Conservation (phyloP, 2,888 invertebrate species). For the Ecliptopera silaceata region DNA sequence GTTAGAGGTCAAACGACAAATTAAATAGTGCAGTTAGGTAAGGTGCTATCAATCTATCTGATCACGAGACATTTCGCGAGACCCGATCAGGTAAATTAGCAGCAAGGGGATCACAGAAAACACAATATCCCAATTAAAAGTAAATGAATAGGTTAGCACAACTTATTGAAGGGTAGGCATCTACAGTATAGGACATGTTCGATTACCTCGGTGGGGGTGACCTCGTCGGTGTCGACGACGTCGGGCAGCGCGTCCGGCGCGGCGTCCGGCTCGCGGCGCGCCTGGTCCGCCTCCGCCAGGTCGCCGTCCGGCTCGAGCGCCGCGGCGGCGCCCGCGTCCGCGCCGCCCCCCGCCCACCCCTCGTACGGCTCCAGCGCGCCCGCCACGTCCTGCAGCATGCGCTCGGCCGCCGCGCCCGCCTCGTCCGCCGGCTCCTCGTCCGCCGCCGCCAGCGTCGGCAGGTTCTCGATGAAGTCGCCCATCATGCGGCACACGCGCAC, state of each 20-base stretch:
- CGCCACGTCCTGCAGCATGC: slow-evolving; percentile 75
- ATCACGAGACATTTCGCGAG: too few relatives aligned
- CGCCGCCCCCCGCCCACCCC: slow-evolving; percentile 61
- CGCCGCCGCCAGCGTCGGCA: slow-evolving; percentile 55
- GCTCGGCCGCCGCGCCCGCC: slow-evolving; percentile 61
- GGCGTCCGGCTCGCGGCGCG: slow-evolving; percentile 71
- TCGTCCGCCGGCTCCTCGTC: slow-evolving; percentile 53
- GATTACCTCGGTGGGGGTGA: slow-evolving; percentile 80
- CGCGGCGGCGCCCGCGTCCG: slow-evolving; percentile 59
- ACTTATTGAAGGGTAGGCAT: slow-evolving; percentile 67
- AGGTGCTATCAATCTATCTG: too few relatives aligned
- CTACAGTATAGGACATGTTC: slow-evolving; percentile 75
- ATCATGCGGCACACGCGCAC: slow-evolving; percentile 70
- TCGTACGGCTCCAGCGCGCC: slow-evolving; percentile 73
- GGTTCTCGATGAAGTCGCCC: slow-evolving; percentile 67
- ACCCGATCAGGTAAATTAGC: neutral
- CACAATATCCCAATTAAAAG: neutral
- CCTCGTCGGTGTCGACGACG: slow-evolving; percentile 77
- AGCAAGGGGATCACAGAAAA: neutral
- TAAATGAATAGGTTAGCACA: slow-evolving; percentile 23
- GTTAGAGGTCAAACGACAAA: neutral
- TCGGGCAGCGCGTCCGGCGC: slow-evolving; percentile 70
- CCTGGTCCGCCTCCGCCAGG: slow-evolving; percentile 91
- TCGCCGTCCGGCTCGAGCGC: slow-evolving; percentile 84
- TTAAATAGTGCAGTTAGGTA: neutral